Conservation (phyloP, 2,113 vertebrate genomes). For the Psephotus haematonotus region DNA sequence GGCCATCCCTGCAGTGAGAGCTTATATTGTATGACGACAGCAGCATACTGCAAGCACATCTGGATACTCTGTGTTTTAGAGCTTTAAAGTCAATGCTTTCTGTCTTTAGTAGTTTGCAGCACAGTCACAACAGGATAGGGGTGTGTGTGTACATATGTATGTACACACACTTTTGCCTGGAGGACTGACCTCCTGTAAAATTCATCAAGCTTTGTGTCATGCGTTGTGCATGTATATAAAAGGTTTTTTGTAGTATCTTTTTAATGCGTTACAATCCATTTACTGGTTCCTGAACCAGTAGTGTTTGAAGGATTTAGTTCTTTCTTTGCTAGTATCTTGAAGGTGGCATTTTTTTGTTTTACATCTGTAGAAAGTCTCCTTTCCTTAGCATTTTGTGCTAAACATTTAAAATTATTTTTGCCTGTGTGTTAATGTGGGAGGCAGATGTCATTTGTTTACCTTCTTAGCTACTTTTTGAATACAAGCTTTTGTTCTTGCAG, state of each 20-base stretch:
- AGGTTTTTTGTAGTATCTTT: neutral
- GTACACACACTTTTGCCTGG: fast-evolving
- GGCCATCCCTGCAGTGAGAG: neutral
- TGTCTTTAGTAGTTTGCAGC: neutral
- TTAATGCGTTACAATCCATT: neutral
- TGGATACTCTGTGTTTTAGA: neutral
- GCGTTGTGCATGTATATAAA: neutral
- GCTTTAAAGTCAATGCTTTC: neutral
- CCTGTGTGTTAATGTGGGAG: neutral
- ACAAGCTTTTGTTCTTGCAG: neutral
- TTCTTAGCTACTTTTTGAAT: neutral
- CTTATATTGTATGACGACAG: fast-evolving
- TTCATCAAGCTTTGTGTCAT: neutral
- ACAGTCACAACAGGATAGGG: neutral
- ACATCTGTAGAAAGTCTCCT: neutral
- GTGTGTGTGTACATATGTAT: too few species aligned
- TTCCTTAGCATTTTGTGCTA: neutral
- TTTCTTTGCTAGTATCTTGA: neutral
- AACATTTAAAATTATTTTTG: neutral
- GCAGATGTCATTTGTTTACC: neutral
- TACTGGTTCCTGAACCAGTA: neutral
- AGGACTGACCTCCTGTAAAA: neutral
- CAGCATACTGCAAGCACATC: neutral
- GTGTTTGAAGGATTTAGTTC: neutral
- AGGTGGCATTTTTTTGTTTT: neutral